A percentile compares a stretch with the other conserved stretches of the same genome.
Conservation (phyloP, 2,113 vertebrate genomes). For the Canis aureus region DNA sequence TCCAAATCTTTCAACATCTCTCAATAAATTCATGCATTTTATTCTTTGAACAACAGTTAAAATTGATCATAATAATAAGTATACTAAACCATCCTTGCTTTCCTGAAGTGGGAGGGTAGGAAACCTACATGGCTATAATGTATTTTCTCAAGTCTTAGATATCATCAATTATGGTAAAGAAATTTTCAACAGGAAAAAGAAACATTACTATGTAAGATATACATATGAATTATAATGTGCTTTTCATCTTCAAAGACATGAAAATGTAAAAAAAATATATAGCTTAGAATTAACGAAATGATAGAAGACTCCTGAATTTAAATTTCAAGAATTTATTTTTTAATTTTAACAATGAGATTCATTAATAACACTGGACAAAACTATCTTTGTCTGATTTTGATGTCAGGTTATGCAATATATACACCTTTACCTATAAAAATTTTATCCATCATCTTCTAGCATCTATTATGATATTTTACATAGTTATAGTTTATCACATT, state of each 20-base stretch:
- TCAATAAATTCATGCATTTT: neutral
- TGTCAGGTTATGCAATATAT: neutral
- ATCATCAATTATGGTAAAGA: neutral
- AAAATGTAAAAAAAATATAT: neutral
- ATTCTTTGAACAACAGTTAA: neutral
- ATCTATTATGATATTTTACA: neutral
- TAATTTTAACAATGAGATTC: neutral
- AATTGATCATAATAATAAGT: neutral
- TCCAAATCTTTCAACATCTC: neutral
- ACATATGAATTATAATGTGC: neutral
- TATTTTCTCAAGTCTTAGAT: neutral
- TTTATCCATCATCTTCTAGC: neutral
- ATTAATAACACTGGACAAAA: neutral
- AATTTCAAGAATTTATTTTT: constrained; percentile 21
- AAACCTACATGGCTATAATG: neutral
- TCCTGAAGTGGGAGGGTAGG: neutral
- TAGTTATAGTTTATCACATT: neutral
- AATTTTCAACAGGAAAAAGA: neutral
- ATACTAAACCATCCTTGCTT: neutral
- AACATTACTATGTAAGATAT: neutral
- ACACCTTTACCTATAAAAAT: neutral
- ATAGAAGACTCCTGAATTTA: neutral
- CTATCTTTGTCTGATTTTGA: neutral
- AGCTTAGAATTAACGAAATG: constrained; percentile 27
- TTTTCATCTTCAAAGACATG: constrained; percentile 40